These are phyloP conservation scores for Nowickia ferox DNA, from an alignment of 2,888 invertebrate species.

Conservation along the genomic window DNA sequence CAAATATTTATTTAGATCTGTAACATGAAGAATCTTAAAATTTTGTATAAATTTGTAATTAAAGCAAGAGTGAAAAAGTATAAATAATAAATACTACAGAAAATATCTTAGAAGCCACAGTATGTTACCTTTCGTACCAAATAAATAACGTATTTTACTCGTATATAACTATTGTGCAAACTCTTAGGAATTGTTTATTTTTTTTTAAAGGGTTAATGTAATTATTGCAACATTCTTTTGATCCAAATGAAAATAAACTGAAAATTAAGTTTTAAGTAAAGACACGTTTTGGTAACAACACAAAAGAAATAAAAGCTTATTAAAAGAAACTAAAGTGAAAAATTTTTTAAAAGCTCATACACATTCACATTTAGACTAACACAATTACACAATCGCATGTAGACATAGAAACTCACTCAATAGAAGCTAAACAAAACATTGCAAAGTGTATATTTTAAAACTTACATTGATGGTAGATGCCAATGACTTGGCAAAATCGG, in stretches of 20 bases:
- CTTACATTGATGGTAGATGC: slow-evolving; percentile 53
- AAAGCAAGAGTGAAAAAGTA: no score
- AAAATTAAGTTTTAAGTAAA: slow-evolving; percentile 54
- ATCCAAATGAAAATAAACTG: slow-evolving; percentile 31
- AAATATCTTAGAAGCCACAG: no score
- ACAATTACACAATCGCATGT: background rate
- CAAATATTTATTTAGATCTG: no score
- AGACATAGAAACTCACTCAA: slow-evolving; percentile 2
- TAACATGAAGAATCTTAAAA: no score
- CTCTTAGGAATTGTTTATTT: no score
- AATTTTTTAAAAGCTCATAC: slow-evolving; percentile 16
- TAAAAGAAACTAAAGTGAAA: background rate
- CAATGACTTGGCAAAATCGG: slow-evolving; percentile 64
- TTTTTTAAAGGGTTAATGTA: slow-evolving; percentile 11
- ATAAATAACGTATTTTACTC: no score
- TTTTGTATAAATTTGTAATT: no score
- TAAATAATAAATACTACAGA: no score
- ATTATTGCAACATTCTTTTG: slow-evolving; percentile 11
- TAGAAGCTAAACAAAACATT: slow-evolving; percentile 11
- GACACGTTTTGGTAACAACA: slow-evolving; percentile 55
- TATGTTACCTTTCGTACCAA: no score
- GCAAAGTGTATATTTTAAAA: slow-evolving; percentile 44
- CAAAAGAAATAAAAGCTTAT: slow-evolving; percentile 28
- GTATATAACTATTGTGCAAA: no score
- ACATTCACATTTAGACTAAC: slow-evolving; percentile 10